Base-by-base conservation (phyloP, 2,888 invertebrate species). In the Aquatica leii region DNA sequence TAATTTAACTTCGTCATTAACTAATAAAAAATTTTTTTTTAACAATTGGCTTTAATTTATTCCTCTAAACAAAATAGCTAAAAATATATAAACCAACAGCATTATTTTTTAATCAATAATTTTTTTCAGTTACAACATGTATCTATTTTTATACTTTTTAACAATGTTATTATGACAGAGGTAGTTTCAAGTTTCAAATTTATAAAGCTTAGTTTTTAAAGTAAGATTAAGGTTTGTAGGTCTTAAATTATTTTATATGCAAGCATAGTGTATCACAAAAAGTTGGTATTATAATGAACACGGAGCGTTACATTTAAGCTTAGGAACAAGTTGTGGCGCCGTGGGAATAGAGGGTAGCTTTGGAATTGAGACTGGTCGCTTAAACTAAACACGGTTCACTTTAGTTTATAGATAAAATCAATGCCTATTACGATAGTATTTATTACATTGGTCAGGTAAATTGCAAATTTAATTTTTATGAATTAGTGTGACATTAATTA, bases 361-460 rank as follows among this genome's bases (percentile, higher is more conserved):
- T 61, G 40, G 61, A 61, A 61, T 61, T 61, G 61, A 56, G 55
- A 50, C 43, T 56, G 61, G 50, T 51, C 49, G 54, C 54, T 60
- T 37, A 48, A 60, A 59, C 59, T 59, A 43, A 59, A 59, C 46
- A 41, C 40, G 17, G 54, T 50, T 60, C n/a, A 50, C 49, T 55
- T 41, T 35, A 56, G 41, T 20, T 50, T 43, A 56, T 40, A 50
- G 50, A 59, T 61, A 56, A 61, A 51, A 55, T 35, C 56, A 37
- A 41, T 31, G 56, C 61, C 50, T 61, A 56, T 61, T 61, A 55
- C 50, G 55, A 55, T 49, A 37, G 24, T 6, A 6, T 24, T 24
- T 6, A 24, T 24, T 24, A 56, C 37, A 56, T 59, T 61, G 55
- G 55, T 61, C 54, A 55, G 60, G 55, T 48, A 46, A n/a, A n/a